Evolutionary conservation across 1,140 invertebrate genomes (phyloP).

Genomic region (Galleria mellonella): DNA sequence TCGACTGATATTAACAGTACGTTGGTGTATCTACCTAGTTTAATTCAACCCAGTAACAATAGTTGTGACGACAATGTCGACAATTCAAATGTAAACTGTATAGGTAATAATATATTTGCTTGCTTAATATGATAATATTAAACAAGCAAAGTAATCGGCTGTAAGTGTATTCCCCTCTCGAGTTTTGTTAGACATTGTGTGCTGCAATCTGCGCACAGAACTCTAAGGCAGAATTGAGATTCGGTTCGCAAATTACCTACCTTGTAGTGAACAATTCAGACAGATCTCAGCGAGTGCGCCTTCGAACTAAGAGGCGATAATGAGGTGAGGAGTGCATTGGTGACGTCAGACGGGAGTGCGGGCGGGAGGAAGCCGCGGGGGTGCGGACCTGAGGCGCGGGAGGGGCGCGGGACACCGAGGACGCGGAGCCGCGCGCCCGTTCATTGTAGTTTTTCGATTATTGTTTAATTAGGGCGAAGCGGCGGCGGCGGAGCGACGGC

Average conservation of each 20-base stretch:
- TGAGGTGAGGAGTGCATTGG: slow-evolving; percentile 54
- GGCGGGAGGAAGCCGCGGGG: slow-evolving; percentile 10
- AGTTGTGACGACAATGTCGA: slow-evolving; percentile 1
- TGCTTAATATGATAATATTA: background rate
- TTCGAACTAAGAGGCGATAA: slow-evolving; percentile 59
- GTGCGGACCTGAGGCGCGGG: slow-evolving; percentile 2
- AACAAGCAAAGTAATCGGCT: too few species aligned
- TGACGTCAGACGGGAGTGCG: slow-evolving; percentile 45
- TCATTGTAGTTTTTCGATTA: slow-evolving; percentile 74
- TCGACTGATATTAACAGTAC: slow-evolving; percentile 10
- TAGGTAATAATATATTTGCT: slow-evolving; percentile 1
- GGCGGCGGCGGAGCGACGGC: slow-evolving; percentile 69
- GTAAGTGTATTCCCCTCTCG: too few species aligned
- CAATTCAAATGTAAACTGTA: background rate
- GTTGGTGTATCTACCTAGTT: too few species aligned
- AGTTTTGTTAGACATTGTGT: too few species aligned
- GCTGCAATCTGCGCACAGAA: too few species aligned
- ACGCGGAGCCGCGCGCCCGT: slow-evolving; percentile 62
- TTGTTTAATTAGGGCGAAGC: slow-evolving; percentile 74
- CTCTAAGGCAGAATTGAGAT: too few species aligned
- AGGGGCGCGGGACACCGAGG: slow-evolving; percentile 40
- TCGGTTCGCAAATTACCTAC: background rate
- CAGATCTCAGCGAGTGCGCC: slow-evolving; percentile 35
- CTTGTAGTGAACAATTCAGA: slow-evolving; percentile 16
- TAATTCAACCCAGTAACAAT: slow-evolving; percentile 6